phyloP scores from a whole-genome alignment of 2,113 vertebrate species.

The Stercorarius parasiticus region DNA sequence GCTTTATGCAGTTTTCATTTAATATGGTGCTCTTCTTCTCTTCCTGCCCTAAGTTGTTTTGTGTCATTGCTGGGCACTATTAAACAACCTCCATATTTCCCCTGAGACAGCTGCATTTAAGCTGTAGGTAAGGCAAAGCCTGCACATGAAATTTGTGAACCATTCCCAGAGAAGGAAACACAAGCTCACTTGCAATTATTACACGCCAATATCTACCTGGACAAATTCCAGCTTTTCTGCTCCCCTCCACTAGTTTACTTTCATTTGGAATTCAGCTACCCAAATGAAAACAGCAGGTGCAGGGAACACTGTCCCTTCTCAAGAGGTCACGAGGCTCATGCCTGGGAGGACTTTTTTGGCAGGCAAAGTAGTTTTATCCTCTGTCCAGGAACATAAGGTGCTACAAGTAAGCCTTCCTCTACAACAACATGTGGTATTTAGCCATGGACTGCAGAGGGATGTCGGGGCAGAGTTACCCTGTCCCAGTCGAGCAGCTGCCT shows the following conservation, averaged over 20 bases:
- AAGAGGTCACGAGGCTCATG: not conserved
- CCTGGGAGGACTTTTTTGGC: not conserved
- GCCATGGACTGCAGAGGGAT: not conserved
- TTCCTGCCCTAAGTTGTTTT: constrained; percentile 27
- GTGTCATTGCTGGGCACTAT: constrained; percentile 11
- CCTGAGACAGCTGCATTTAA: not conserved
- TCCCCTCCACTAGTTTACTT: not conserved
- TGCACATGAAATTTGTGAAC: not conserved
- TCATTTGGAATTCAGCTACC: not conserved
- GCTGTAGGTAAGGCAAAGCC: not conserved
- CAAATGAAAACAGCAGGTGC: constrained; percentile 2
- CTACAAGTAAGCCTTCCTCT: not conserved
- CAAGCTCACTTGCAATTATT: constrained; percentile 3
- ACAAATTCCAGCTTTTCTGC: constrained; percentile 5
- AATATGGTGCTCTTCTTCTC: not conserved
- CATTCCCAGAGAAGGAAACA: not conserved
- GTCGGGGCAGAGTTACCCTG: not conserved
- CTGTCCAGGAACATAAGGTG: not conserved
- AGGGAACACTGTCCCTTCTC: not conserved
- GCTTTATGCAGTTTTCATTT: constrained; percentile 43
- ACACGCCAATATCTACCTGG: constrained; percentile 10
- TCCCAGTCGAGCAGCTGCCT: not conserved
- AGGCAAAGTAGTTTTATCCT: not conserved
- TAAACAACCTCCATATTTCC: constrained; percentile 38
- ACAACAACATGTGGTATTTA: not conserved